Evolutionary conservation across 53 echinoderm and acorn worm species (phyloP).

Genomic region (Hippasteria phrygiana): DNA sequence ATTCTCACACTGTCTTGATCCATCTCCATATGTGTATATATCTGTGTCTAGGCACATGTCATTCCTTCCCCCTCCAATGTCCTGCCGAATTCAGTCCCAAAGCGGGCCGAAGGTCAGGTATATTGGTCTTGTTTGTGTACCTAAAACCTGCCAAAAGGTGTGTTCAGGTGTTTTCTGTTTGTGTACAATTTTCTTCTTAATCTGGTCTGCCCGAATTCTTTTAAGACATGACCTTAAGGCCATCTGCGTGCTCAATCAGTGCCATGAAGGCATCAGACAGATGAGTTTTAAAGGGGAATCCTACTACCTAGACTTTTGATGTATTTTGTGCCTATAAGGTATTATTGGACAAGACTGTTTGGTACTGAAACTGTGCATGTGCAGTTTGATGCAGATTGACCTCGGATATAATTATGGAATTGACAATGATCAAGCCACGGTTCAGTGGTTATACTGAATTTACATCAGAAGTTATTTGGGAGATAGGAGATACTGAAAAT

Average conservation of each 20-base stretch:
- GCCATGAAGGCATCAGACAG: neutral
- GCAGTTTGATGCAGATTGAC: too few species aligned
- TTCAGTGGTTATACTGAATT: too few species aligned
- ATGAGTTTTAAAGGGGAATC: constrained; percentile 3
- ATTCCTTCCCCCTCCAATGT: neutral
- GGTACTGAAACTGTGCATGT: too few species aligned
- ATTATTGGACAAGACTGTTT: too few species aligned
- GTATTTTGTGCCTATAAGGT: too few species aligned
- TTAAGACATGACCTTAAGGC: neutral
- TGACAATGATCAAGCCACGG: too few species aligned
- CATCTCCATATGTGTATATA: neutral
- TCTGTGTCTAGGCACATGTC: neutral
- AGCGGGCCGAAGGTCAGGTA: constrained; percentile 16
- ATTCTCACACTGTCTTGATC: too few species aligned
- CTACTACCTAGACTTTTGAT: too few species aligned
- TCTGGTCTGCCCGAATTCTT: constrained; percentile 8
- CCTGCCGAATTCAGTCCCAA: neutral
- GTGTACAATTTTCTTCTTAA: constrained; percentile 36
- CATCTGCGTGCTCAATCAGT: constrained; percentile 35
- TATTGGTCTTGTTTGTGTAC: constrained; percentile 37
- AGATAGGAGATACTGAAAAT: too few species aligned
- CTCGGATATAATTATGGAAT: too few species aligned
- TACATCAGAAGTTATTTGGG: too few species aligned
- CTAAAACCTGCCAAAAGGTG: constrained; percentile 48
- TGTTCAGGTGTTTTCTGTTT: constrained; percentile 56